Conservation (phyloP, 2,888 invertebrate genomes). For the Melanargia galathea region DNA sequence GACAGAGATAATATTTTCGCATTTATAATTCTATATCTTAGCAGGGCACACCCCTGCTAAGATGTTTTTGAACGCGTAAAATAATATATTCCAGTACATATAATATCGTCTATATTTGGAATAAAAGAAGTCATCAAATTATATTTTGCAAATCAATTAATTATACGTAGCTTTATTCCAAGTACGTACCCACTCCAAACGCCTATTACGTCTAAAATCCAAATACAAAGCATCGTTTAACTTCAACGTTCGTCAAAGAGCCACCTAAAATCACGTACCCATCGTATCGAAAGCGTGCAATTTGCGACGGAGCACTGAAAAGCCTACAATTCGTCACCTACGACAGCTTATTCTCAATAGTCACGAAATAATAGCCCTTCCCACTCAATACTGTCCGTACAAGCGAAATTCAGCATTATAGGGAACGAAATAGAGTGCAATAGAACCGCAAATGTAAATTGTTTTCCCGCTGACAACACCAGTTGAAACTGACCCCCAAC, state of each 20-base stretch:
- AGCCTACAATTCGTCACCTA: constrained; percentile 76
- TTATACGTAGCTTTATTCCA: too few species aligned
- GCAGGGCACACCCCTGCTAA: too few species aligned
- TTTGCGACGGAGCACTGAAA: constrained; percentile 65
- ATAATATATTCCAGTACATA: too few species aligned
- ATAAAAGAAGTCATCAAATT: too few species aligned
- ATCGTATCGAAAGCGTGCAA: constrained; percentile 31
- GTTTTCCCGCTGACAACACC: constrained; percentile 47
- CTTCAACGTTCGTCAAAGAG: constrained; percentile 14
- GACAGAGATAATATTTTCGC: too few species aligned
- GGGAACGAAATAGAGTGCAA: constrained; percentile 31
- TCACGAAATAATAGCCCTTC: constrained; percentile 64
- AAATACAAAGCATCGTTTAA: constrained; percentile 18
- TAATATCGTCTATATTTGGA: too few species aligned
- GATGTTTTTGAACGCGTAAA: too few species aligned
- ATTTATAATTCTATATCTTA: too few species aligned
- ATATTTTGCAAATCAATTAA: too few species aligned
- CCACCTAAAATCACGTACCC: constrained; percentile 19
- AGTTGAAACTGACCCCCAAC: constrained; percentile 51
- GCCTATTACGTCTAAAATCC: constrained; percentile 6
- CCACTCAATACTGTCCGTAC: constrained; percentile 22
- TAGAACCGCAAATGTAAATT: constrained; percentile 43
- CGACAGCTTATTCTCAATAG: constrained; percentile 73
- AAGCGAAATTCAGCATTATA: constrained; percentile 47
- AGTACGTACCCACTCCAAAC: too few species aligned